These are phyloP conservation scores for Meandrusa payeni DNA, from an alignment of 2,888 invertebrate species.

Conservation along the genomic window DNA sequence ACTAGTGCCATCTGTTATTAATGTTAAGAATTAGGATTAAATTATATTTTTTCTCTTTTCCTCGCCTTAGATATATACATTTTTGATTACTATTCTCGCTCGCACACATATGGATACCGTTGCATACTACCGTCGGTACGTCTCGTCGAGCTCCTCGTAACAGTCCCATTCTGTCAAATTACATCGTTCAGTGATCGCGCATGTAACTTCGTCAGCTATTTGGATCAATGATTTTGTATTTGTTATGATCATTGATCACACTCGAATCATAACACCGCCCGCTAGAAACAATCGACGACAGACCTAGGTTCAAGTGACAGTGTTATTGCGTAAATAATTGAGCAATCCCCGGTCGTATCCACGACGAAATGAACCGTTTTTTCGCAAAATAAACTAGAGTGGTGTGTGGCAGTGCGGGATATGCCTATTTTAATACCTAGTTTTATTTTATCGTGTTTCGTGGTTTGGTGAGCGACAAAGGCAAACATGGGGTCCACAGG, in stretches of 20 bases:
- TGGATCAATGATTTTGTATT: conserved; percentile 71
- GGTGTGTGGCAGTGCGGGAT: conserved; percentile 45
- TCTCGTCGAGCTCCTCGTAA: conserved; percentile 2
- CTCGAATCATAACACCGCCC: conserved; percentile 37
- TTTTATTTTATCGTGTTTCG: conserved; percentile 42
- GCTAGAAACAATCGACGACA: conserved; percentile 31
- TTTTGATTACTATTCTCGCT: neutral
- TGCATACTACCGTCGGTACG: conserved; percentile 4
- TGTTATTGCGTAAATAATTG: conserved; percentile 44
- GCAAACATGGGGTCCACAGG: conserved; percentile 66
- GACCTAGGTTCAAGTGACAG: conserved; percentile 35
- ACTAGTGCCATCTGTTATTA: conserved; percentile 1
- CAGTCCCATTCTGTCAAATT: conserved; percentile 54
- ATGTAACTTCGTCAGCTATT: conserved; percentile 40
- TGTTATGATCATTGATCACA: conserved; percentile 62
- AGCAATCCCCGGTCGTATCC: conserved; percentile 39
- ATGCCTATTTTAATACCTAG: conserved; percentile 45
- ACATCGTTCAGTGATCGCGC: conserved; percentile 37
- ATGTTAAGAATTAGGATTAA: neutral
- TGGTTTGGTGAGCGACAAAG: conserved; percentile 27
- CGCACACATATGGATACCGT: conserved; percentile 3
- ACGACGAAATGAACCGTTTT: conserved; percentile 32
- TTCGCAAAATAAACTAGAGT: conserved; percentile 41
- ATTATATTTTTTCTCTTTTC: conserved; percentile 8
- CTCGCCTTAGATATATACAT: neutral